These are phyloP conservation scores for Sminthurinus aureus DNA, from an alignment of 2,888 invertebrate genomes.

Conservation along the genomic window DNA sequence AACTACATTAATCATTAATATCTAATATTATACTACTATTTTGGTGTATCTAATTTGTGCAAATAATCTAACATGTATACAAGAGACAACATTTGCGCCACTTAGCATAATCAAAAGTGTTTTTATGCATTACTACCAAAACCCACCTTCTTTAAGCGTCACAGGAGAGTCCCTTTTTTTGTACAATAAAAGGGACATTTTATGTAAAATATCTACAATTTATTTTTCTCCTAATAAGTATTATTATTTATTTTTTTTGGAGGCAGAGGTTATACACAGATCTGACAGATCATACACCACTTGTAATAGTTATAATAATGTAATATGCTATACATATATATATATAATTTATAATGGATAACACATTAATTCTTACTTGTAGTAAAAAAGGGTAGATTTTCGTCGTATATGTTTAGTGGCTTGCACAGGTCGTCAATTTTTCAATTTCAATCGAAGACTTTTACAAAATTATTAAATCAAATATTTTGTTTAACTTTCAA, in stretches of 20 bases:
- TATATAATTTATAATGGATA: background rate
- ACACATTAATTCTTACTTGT: background rate
- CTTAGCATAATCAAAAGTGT: background rate
- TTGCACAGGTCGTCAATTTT: no score
- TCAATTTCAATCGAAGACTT: no score
- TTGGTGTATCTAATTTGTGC: background rate
- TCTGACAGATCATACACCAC: background rate
- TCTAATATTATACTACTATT: background rate
- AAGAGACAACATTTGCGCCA: background rate
- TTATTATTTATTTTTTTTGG: background rate
- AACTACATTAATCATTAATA: conserved; percentile 18
- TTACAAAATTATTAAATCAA: no score
- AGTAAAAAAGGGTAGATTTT: no score
- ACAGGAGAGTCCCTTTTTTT: background rate
- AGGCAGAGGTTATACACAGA: background rate
- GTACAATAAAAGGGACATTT: background rate
- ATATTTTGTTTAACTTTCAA: no score
- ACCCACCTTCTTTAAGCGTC: background rate
- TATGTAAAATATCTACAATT: no score
- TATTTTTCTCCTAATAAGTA: background rate
- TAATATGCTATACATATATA: background rate
- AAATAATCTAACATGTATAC: background rate
- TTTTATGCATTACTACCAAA: background rate
- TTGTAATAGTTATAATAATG: no score
- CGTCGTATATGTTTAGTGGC: no score